Base-by-base conservation (phyloP, 2,888 invertebrate genomes). In the Agelastica alni region DNA sequence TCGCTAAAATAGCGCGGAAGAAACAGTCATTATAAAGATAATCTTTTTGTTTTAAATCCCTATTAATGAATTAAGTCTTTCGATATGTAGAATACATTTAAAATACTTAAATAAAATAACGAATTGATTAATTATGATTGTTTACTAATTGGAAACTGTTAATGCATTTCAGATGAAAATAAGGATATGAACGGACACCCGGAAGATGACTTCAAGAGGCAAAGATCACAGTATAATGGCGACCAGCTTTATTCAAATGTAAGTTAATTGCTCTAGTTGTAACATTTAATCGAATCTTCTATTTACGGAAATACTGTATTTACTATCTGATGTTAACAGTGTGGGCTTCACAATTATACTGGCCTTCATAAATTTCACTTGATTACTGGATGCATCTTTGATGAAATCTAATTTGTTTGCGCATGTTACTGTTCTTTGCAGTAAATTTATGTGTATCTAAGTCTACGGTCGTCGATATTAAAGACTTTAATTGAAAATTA, bases 191-290 rank as follows among this genome's bases (percentile, higher is more conserved):
- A 88, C 77, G 91, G 91, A 72, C 90, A 91, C 80, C 85, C 88
- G 20, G 93, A 93, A 70, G 93, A 93, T 68, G 93, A 93, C 69
- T 83, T 90, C 47, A 93, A 93, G 76, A 84, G 93, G 75, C 93
- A 93, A 75, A 85, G 93, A 77, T 85, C 86, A 74, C 89, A 91
- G 68, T 93, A 93, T 76, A 92, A 90, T 70, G 91, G 92, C 43
- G 93, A 93, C 75, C 93, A 92, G 77, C 84, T 93, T 68, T 93
- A 93, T 77, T 87, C 91, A 48, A 92, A 91, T 76, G 92, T 91
- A 81, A 87, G 90, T 85, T 58, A 46, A 62, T 54, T 53, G 53
- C 45, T 51, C 53, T 22, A 42, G 32, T 32, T 49, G 41, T 32
- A 41, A 48, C 52, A 58, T 57, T 55, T 41, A 48, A 48, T 48